A percentile compares a stretch with the other conserved stretches of the same genome.
phyloP scores from a whole-genome alignment of 2,888 invertebrate genomes.

The Chouioia cunea region DNA sequence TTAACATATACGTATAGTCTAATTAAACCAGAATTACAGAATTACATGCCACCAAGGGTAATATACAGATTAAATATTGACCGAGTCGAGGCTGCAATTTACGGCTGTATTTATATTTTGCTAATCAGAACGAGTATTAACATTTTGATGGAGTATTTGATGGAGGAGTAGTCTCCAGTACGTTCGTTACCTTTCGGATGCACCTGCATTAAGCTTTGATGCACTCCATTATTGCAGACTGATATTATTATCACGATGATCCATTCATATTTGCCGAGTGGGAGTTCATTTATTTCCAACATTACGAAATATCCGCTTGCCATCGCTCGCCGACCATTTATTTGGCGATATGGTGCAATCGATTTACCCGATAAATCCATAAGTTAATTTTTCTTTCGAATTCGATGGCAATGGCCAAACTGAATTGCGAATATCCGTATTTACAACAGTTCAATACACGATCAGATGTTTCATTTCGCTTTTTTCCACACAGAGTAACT shows the following conservation, averaged over 20 bases:
- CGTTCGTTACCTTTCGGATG: too few relatives aligned
- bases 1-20: neutral
- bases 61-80: slow-evolving; percentile 31
- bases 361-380: slow-evolving; percentile 18
- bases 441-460: too few relatives aligned
- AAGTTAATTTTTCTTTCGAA: neutral
- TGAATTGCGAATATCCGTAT: too few relatives aligned
- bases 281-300: too few relatives aligned
- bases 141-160: neutral
- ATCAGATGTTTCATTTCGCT: too few relatives aligned
- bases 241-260: too few relatives aligned
- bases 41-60: slow-evolving; percentile 7
- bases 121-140: slow-evolving; percentile 1
- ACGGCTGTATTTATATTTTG: neutral
- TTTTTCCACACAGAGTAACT: slow-evolving; percentile 70
- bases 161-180: too few relatives aligned
- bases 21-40: slow-evolving; percentile 22
- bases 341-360: neutral
- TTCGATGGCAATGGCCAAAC: neutral
- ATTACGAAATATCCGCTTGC: too few relatives aligned
- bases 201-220: too few relatives aligned
- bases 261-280: too few relatives aligned
- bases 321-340: too few relatives aligned
- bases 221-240: too few relatives aligned
- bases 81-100: neutral